phyloP scores from a whole-genome alignment of 1,140 invertebrate species.

The Neodiprion pinetum region DNA sequence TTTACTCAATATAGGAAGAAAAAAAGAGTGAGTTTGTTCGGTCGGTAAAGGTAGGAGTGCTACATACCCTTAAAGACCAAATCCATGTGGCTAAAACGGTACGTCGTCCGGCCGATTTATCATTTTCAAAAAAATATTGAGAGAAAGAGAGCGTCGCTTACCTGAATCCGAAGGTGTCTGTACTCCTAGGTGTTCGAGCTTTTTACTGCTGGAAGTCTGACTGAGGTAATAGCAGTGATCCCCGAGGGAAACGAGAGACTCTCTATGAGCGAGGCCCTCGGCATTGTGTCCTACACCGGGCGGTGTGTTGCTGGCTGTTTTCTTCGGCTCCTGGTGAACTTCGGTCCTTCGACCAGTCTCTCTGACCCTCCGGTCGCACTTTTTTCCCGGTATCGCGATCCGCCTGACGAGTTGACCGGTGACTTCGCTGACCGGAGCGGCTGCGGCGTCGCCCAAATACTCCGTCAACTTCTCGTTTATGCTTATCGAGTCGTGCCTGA shows the following conservation, averaged over 20 bases:
- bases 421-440: conserved; percentile 48
- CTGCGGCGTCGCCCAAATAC: conserved; percentile 37
- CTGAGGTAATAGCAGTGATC: conserved; percentile 78
- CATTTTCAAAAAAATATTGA: neutral
- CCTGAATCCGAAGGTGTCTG: conserved; percentile 88
- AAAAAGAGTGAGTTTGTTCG: too few relatives aligned
- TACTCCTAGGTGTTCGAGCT: conserved; percentile 71
- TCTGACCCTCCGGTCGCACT: neutral
- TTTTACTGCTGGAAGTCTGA: conserved; percentile 58
- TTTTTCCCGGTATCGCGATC: conserved; percentile 14
- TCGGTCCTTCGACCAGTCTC: neutral
- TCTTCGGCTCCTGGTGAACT: conserved; percentile 19
- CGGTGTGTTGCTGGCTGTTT: conserved; percentile 20
- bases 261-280: conserved; percentile 36
- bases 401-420: conserved; percentile 43
- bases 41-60: too few relatives aligned
- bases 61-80: too few relatives aligned
- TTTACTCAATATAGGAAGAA: too few relatives aligned
- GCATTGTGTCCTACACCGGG: conserved; percentile 39
- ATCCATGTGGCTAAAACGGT: too few relatives aligned
- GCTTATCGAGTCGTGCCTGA: conserved; percentile 51
- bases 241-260: conserved; percentile 42
- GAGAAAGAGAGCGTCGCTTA: conserved; percentile 62
- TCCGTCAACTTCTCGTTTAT: conserved; percentile 48
- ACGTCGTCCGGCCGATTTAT: too few relatives aligned